Conservation (phyloP, 1,140 invertebrate genomes). For the Trichonephila inaurata region DNA sequence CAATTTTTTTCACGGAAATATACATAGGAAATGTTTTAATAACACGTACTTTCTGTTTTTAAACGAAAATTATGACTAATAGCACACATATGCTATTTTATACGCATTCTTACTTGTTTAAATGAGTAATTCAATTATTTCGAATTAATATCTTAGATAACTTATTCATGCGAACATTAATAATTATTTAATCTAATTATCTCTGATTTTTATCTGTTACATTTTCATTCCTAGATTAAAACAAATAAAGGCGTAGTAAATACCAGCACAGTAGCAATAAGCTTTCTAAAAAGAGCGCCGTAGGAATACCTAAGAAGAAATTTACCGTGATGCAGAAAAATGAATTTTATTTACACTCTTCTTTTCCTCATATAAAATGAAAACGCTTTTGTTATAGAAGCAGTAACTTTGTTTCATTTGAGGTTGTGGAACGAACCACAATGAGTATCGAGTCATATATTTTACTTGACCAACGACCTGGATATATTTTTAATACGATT, state of each 20-base stretch:
- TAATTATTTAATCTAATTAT: too few relatives aligned
- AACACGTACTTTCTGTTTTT: too few relatives aligned
- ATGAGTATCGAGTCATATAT: conserved; percentile 20
- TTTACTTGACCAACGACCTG: conserved; percentile 34
- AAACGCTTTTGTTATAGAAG: neutral
- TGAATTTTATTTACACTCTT: neutral
- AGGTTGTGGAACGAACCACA: neutral
- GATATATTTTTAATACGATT: conserved; percentile 64
- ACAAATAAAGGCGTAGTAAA: neutral
- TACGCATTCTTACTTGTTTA: too few relatives aligned
- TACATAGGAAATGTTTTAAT: too few relatives aligned
- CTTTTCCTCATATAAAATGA: conserved; percentile 8
- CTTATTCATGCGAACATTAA: too few relatives aligned
- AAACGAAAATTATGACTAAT: too few relatives aligned
- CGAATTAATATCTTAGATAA: too few relatives aligned
- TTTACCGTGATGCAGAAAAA: neutral
- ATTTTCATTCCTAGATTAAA: neutral
- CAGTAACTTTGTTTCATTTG: neutral
- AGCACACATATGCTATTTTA: too few relatives aligned
- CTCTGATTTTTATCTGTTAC: too few relatives aligned
- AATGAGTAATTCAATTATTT: too few relatives aligned
- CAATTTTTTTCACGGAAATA: too few relatives aligned
- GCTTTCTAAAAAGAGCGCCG: neutral
- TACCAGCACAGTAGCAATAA: neutral
- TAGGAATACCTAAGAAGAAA: neutral